Evolutionary conservation across 2,888 invertebrate species (phyloP), one percentile per base, ranked within the genome.

Genomic region (Aspidiotus destructor): DNA sequence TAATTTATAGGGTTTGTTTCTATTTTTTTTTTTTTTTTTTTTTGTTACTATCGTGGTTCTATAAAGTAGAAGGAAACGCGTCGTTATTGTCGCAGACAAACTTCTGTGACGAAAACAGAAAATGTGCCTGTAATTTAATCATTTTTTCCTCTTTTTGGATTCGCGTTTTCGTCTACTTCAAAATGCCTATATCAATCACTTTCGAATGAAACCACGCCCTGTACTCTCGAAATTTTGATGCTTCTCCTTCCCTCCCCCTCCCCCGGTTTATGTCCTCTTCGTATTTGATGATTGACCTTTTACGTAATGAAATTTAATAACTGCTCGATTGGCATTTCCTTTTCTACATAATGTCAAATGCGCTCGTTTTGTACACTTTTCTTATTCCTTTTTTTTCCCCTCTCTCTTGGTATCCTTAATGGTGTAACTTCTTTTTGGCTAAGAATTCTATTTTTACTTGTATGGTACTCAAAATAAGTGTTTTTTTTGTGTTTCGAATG

Each of bases 251-350:
- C 16, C 54, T 13, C 11, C 16, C 41, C 62, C 42, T 65, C 40
- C 42, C 28, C 44, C 17, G 65, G 28, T 28, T 28, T 28, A 28
- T 28, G 28, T 28, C 28, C 28, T 28, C 28, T 28, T 28, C 28
- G 28, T 28, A 28, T 28, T 28, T 28, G 28, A 28, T 41, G 41
- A 42, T 65, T 65, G 65, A 65, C 65, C 65, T 65, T 65, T 65
- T 57, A 57, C 28, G 57, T 65, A 65, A 65, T 65, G 65, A 57
- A 65, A 65, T 65, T 57, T 57, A 65, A 65, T 65, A 57, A 65
- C 58, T 48, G 28, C 42, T 57, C 41, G 42, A 57, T 44, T 65
- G 65, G 28, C 58, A 57, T 65, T 58, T 65, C 58, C 42, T 44
- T 69, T 41, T 16, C 48, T 61, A 63, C 40, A 57, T 54, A 57